Conservation (phyloP, 1,140 invertebrate genomes). For the Hetaerina americana region DNA sequence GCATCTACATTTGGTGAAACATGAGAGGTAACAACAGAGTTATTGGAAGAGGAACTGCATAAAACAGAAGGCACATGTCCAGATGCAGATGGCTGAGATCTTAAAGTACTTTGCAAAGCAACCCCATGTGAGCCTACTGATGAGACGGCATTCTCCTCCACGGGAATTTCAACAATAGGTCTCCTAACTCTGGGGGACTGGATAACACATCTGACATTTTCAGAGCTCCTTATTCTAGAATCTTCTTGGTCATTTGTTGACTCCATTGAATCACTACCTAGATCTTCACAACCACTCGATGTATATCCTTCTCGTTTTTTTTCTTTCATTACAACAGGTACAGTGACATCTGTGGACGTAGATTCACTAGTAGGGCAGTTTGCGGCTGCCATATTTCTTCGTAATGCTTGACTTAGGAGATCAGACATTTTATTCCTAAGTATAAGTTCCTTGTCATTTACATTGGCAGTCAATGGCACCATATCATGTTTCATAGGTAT, state of each 20-base stretch:
- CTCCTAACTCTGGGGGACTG: neutral
- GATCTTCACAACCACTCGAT: neutral
- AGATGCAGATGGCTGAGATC: neutral
- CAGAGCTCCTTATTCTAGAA: neutral
- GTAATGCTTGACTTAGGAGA: neutral
- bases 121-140: neutral
- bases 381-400: neutral
- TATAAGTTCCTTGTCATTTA: neutral
- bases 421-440: neutral
- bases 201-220: neutral
- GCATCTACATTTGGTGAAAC: slow-evolving; percentile 11
- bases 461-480: neutral
- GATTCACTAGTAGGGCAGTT: neutral
- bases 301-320: neutral
- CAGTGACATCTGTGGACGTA: neutral
- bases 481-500: neutral
- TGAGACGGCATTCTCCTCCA: neutral
- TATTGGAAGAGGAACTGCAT: slow-evolving; percentile 10
- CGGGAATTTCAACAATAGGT: neutral
- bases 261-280: neutral
- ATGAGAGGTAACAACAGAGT: neutral
- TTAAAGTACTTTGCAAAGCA: neutral
- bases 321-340: neutral
- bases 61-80: slow-evolving; percentile 9
- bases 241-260: neutral